Evolutionary conservation across 2,113 vertebrate species (phyloP).

Genomic region (Siniperca knerii): DNA sequence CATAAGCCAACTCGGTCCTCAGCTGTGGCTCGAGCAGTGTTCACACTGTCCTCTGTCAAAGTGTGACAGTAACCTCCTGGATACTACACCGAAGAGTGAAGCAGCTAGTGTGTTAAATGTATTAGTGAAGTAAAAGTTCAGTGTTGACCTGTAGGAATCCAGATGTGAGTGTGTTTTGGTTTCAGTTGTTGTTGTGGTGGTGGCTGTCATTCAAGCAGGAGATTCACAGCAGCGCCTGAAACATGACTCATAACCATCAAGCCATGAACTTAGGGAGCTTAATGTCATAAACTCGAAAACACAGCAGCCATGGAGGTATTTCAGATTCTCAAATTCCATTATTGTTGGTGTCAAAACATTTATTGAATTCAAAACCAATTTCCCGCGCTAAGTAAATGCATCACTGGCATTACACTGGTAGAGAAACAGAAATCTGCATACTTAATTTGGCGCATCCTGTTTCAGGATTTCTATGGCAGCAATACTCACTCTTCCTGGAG

Average conservation of each 20-base stretch:
- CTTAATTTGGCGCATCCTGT: background rate
- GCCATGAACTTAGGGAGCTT: background rate
- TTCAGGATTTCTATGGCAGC: background rate
- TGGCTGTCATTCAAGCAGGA: background rate
- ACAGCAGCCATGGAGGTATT: background rate
- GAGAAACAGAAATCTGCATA: background rate
- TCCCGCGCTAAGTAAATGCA: background rate
- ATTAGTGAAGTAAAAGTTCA: background rate
- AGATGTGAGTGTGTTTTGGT: background rate
- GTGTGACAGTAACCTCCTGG: background rate
- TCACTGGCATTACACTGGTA: background rate
- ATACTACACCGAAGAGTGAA: background rate
- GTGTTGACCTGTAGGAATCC: background rate
- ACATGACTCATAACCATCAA: constrained; percentile 4
- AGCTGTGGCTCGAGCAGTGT: no score
- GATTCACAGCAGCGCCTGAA: background rate
- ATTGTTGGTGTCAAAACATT: background rate
- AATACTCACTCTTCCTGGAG: background rate
- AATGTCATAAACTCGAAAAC: background rate
- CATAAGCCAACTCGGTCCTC: no score
- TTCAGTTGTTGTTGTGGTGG: constrained; percentile 20
- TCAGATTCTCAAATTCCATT: background rate
- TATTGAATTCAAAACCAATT: background rate
- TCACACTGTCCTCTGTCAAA: background rate
- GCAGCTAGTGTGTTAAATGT: background rate